phyloP scores from a whole-genome alignment of 2,888 invertebrate genomes.

The Coenonympha arcania region DNA sequence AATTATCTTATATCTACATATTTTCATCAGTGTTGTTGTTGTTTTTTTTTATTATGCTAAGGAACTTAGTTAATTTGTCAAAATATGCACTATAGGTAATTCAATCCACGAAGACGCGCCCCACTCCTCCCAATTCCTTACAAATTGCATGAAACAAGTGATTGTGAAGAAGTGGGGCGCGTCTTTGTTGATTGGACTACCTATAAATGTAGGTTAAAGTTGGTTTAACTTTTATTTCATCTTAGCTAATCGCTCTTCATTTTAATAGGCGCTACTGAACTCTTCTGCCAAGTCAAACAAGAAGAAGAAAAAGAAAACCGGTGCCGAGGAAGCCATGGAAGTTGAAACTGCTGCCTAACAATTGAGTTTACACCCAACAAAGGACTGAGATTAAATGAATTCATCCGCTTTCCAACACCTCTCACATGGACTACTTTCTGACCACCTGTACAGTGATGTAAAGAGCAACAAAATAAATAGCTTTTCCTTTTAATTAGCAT shows the following conservation, averaged over 20 bases:
- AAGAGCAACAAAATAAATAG: slow-evolving; percentile 19
- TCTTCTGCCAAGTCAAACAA: slow-evolving; percentile 88
- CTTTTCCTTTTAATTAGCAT: slow-evolving; percentile 17
- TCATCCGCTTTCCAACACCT: slow-evolving; percentile 20
- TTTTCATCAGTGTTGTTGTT: too few species aligned
- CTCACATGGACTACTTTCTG: slow-evolving; percentile 20
- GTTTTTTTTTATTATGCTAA: too few species aligned
- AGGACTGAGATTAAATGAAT: slow-evolving; percentile 24
- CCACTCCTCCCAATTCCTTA: too few species aligned
- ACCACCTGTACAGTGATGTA: slow-evolving; percentile 20
- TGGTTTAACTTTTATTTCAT: not conserved
- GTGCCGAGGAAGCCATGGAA: slow-evolving; percentile 75
- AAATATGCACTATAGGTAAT: too few species aligned
- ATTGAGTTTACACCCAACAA: slow-evolving; percentile 14
- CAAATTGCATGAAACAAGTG: too few species aligned
- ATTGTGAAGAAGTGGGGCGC: too few species aligned
- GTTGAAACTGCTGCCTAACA: slow-evolving; percentile 73
- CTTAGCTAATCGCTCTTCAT: not conserved
- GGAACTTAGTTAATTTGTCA: too few species aligned
- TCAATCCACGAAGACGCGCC: too few species aligned
- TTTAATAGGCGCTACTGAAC: slow-evolving; percentile 78
- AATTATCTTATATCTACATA: too few species aligned
- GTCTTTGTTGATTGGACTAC: too few species aligned
- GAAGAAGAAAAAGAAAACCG: slow-evolving; percentile 91
- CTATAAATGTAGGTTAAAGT: not conserved